Percentiles rank a stretch among this genome's conserved stretches.
Evolutionary conservation across 2,888 invertebrate species (phyloP).

Genomic region (Keiferia lycopersicella): DNA sequence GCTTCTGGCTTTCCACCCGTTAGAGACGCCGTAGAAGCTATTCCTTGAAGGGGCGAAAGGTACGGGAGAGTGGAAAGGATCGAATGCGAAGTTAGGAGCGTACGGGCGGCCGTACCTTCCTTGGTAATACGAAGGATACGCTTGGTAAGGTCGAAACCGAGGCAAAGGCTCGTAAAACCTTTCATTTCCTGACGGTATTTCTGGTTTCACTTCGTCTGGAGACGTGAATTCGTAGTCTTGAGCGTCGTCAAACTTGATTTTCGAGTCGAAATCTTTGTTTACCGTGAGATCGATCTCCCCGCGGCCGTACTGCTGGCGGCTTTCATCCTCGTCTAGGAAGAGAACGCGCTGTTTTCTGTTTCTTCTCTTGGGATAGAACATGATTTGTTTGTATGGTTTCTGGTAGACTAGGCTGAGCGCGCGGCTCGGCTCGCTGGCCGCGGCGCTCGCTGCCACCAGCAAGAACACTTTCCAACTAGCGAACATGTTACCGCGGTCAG

Average conservation of each 20-base stretch:
- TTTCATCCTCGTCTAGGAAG: conserved; percentile 69
- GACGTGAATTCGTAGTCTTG: conserved; percentile 73
- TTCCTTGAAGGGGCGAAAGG: conserved; percentile 59
- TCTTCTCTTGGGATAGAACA: conserved; percentile 67
- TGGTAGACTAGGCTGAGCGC: conserved; percentile 67
- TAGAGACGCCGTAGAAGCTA: conserved; percentile 53
- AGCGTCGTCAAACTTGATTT: conserved; percentile 76
- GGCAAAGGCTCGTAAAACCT: conserved; percentile 65
- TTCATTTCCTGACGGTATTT: conserved; percentile 60
- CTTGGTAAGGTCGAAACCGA: conserved; percentile 52
- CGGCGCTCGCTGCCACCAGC: conserved; percentile 62
- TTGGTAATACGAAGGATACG: conserved; percentile 60
- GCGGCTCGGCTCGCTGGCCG: conserved; percentile 67
- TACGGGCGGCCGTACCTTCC: conserved; percentile 64
- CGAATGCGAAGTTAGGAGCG: conserved; percentile 64
- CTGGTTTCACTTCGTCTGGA: conserved; percentile 52
- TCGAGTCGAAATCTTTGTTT: conserved; percentile 54
- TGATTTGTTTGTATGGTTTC: conserved; percentile 58
- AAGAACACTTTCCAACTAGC: conserved; percentile 77
- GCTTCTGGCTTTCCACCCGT: conserved; percentile 73
- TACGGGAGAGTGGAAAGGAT: conserved; percentile 47
- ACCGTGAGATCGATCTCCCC: conserved; percentile 71
- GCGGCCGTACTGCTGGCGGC: conserved; percentile 57
- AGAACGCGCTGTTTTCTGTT: conserved; percentile 55
- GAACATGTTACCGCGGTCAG: conserved; percentile 75